Conservation (phyloP, 2,888 invertebrate species). For the Epirrita christyi region DNA sequence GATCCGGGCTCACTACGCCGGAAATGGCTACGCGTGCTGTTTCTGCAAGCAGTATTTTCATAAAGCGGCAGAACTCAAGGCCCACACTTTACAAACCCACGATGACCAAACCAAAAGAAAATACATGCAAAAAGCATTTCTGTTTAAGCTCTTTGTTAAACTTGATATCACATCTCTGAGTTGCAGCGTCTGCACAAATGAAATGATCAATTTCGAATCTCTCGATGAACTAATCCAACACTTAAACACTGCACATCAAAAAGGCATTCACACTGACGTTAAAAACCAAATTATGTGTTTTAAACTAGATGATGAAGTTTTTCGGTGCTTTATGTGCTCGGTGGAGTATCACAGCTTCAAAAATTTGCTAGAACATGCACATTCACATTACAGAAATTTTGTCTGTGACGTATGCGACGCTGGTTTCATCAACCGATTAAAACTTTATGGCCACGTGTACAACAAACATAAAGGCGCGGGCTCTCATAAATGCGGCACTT, state of each 20-base stretch:
- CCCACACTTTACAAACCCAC: slow-evolving; percentile 55
- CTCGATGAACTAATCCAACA: slow-evolving; percentile 43
- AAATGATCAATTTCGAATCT: slow-evolving; percentile 45
- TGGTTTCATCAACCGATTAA: slow-evolving; percentile 54
- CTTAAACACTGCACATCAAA: slow-evolving; percentile 36
- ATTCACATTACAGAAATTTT: slow-evolving; percentile 57
- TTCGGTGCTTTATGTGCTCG: slow-evolving; percentile 54
- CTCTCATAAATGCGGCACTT: slow-evolving; percentile 60
- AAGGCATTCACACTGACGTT: slow-evolving; percentile 49
- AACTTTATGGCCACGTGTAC: slow-evolving; percentile 53
- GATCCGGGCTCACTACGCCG: slow-evolving; percentile 54
- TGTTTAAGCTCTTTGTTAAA: slow-evolving; percentile 46
- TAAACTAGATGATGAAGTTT: slow-evolving; percentile 47
- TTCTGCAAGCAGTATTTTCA: slow-evolving; percentile 59
- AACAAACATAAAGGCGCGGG: slow-evolving; percentile 55
- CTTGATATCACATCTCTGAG: slow-evolving; percentile 54
- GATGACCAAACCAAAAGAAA: slow-evolving; percentile 46
- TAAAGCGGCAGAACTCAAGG: slow-evolving; percentile 57
- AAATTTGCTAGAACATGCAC: slow-evolving; percentile 58
- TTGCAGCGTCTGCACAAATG: slow-evolving; percentile 48
- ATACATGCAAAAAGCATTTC: slow-evolving; percentile 54
- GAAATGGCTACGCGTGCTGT: slow-evolving; percentile 61
- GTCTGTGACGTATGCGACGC: slow-evolving; percentile 56
- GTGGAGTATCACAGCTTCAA: slow-evolving; percentile 53
- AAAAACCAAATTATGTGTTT: slow-evolving; percentile 62